phyloP scores from a whole-genome alignment of 2,113 vertebrate genomes.

The Telmatochromis bifrenatus region DNA sequence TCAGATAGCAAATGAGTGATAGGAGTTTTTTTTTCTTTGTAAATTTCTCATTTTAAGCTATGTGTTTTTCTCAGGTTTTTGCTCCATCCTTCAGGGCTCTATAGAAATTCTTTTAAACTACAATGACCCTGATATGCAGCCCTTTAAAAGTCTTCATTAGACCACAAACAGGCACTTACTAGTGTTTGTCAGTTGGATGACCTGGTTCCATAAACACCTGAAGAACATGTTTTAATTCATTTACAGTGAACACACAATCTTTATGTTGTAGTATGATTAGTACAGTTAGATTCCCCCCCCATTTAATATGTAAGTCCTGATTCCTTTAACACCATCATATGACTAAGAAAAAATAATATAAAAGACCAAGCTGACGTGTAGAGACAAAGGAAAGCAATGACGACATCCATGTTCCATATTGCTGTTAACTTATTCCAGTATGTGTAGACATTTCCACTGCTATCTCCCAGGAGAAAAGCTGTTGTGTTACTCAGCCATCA shows the following conservation, averaged over 20 bases:
- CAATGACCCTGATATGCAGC: background rate
- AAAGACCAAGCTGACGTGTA: background rate
- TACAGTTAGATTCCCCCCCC: background rate
- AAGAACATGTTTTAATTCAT: background rate
- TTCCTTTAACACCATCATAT: background rate
- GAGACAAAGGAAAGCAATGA: conserved; percentile 3
- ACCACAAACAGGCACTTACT: background rate
- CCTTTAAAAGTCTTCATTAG: conserved; percentile 10
- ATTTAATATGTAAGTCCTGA: background rate
- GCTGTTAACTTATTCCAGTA: conserved; percentile 27
- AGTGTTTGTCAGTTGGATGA: background rate
- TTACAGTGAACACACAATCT: background rate
- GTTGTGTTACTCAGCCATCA: conserved; percentile 7
- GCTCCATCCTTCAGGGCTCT: background rate
- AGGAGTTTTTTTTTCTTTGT: background rate
- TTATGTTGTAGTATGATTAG: background rate
- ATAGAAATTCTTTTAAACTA: background rate
- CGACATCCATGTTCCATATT: conserved; percentile 6
- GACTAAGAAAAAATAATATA: background rate
- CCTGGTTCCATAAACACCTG: background rate
- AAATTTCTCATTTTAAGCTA: background rate
- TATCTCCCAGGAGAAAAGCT: background rate
- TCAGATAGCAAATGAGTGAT: background rate
- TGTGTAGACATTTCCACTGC: conserved; percentile 20
- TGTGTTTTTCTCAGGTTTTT: background rate